Evolutionary conservation across 2,888 invertebrate genomes (phyloP).

Genomic region (Sminthurinus aureus): DNA sequence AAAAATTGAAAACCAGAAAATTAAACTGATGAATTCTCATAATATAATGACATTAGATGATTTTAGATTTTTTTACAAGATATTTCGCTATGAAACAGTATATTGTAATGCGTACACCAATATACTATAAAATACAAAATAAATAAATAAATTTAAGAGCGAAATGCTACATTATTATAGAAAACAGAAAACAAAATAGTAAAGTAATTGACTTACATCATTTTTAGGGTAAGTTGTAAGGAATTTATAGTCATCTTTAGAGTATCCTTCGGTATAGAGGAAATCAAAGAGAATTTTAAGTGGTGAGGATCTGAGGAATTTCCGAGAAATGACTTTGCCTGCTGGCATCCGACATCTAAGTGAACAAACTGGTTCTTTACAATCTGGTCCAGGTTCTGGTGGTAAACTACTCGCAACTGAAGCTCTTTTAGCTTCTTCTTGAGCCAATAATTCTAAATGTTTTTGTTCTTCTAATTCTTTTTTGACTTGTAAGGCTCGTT

Average conservation of each 20-base stretch:
- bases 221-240: slow-evolving; percentile 59
- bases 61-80: neutral
- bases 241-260: slow-evolving; percentile 56
- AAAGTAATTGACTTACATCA: slow-evolving; percentile 55
- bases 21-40: too few species aligned
- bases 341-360: slow-evolving; percentile 57
- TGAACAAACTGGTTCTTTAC: slow-evolving; percentile 53
- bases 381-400: slow-evolving; percentile 54
- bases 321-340: slow-evolving; percentile 57
- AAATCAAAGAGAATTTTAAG: slow-evolving; percentile 58
- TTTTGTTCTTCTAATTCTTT: slow-evolving; percentile 62
- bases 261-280: slow-evolving; percentile 58
- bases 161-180: neutral
- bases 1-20: too few species aligned
- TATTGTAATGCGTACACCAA: neutral
- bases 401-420: slow-evolving; percentile 53
- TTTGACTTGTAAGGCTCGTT: slow-evolving; percentile 77
- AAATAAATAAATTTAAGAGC: neutral
- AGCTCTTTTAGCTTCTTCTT: slow-evolving; percentile 68
- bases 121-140: neutral
- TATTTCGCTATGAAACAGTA: neutral
- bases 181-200: neutral
- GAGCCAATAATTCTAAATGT: slow-evolving; percentile 73
- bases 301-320: slow-evolving; percentile 53
- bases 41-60: neutral